These are phyloP conservation scores for Anthophora plumipes DNA, from an alignment of 2,888 invertebrate species.

Conservation along the genomic window DNA sequence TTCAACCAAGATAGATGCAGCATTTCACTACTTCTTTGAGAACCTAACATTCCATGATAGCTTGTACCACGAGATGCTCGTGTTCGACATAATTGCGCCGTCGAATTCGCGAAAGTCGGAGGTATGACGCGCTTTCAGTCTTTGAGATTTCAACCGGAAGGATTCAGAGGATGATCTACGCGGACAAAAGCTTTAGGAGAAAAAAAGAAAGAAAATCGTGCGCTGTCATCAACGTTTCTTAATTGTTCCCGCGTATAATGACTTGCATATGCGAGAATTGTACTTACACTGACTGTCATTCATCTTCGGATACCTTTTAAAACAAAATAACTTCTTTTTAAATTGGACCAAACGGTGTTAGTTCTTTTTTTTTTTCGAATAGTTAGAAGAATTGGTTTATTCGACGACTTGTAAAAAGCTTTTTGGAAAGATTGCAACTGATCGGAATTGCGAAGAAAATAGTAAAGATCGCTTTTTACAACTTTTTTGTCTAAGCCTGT, in stretches of 20 bases:
- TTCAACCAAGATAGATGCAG: background rate
- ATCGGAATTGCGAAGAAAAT: too few species aligned
- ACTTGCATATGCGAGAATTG: background rate
- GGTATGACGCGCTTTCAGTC: slow-evolving; percentile 3
- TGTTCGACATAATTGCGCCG: slow-evolving; percentile 18
- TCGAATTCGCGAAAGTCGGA: background rate
- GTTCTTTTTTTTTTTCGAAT: too few species aligned
- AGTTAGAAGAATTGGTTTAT: too few species aligned
- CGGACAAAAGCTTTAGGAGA: background rate
- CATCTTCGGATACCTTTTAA: too few species aligned
- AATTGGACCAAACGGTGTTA: too few species aligned
- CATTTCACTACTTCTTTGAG: background rate
- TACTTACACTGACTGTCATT: too few species aligned
- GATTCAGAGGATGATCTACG: background rate
- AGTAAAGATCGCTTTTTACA: too few species aligned
- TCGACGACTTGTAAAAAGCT: too few species aligned
- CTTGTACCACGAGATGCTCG: background rate
- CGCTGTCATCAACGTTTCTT: background rate
- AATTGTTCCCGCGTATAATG: slow-evolving; percentile 7
- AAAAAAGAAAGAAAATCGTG: background rate
- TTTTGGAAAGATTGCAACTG: too few species aligned
- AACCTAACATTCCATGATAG: background rate
- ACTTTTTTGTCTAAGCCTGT: too few species aligned
- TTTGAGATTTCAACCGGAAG: background rate
- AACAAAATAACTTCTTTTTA: too few species aligned